Evolutionary conservation across 2,797 vertebrate genomes (phyloP), one percentile per base, ranked within the genome.

Genomic region (Enteromius mattozi): DNA sequence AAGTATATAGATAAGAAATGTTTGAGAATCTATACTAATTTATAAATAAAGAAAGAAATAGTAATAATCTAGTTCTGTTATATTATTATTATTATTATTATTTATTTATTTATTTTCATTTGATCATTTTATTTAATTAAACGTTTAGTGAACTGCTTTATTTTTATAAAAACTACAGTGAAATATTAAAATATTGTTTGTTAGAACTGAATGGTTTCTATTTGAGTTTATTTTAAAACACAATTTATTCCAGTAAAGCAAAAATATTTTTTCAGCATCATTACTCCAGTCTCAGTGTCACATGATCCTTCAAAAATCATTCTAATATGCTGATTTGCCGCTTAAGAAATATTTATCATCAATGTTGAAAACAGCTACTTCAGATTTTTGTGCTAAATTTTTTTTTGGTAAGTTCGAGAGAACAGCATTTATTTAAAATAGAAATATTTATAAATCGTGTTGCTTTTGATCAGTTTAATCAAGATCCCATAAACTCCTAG

Each of bases 401-500:
- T 42, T 42, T 42, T 24, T 37, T n/a, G 24, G 37, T 42, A 3
- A 45, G 5, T 69, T n/a, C 5, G 5, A 24, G 24, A 69, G 2
- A 42, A 70, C 19, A n/a, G 12, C 68, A 3, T 42, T 42, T 12
- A 37, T 68, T 12, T 42, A 24, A 37, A n/a, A 68, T 4, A 21
- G 3, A 68, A 8, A 7, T 3, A 3, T 8, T 24, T 13, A 3
- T 24, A 13, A 69, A 14, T 4, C 14, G 6, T 27, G 42, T 47
- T 6, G 0, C 24, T 72, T 65, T 65, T 72, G 7, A 49, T 72
- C 24, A 49, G 49, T 72, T 72, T 6, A 72, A 47, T 59, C 45
- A 74, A 75, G 13, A 63, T 61, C 56, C 37, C 59, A 30, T 24
- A 51, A 35, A 19, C 91, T 78, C 87, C 92, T 40, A 90, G 90